Evolutionary conservation across 2,888 invertebrate species (phyloP).

Genomic region (Andrena trimmerana): DNA sequence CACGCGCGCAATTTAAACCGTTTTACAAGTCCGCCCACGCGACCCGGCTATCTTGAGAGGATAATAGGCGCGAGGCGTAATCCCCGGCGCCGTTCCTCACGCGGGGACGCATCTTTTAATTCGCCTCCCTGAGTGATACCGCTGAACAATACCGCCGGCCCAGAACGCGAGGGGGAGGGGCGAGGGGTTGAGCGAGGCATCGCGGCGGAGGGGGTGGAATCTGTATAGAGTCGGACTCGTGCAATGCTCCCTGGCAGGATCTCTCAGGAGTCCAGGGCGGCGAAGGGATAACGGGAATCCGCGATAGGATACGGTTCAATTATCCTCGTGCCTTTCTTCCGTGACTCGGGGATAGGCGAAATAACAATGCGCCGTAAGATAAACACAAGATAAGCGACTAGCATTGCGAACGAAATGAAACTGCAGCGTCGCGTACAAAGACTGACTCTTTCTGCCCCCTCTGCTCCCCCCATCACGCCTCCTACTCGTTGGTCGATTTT

Average conservation of each 20-base stretch:
- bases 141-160: constrained; percentile 56
- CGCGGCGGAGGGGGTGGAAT: constrained; percentile 18
- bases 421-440: constrained; percentile 58
- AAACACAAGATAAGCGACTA: constrained; percentile 79
- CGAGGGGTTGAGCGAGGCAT: constrained; percentile 2
- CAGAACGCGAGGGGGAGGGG: constrained; percentile 1
- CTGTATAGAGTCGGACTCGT: constrained; percentile 16
- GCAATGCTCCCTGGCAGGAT: constrained; percentile 55
- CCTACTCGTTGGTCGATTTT: constrained; percentile 4
- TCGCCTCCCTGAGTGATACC: constrained; percentile 25
- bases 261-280: constrained; percentile 44
- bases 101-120: constrained; percentile 63
- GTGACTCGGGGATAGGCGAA: constrained; percentile 64
- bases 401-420: constrained; percentile 77
- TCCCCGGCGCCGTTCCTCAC: constrained; percentile 18
- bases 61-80: constrained; percentile 40
- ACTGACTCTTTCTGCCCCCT: constrained; percentile 8
- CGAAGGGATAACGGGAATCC: constrained; percentile 69
- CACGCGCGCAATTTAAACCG: background rate
- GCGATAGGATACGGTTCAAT: constrained; percentile 78
- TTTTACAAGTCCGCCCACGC: constrained; percentile 25
- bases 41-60: constrained; percentile 14
- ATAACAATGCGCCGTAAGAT: constrained; percentile 81
- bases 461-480: constrained; percentile 19
- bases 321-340: constrained; percentile 77